Evolutionary conservation across 2,888 invertebrate species (phyloP), one percentile per base, ranked within the genome.

Genomic region (Drosophila neonasuta): DNA sequence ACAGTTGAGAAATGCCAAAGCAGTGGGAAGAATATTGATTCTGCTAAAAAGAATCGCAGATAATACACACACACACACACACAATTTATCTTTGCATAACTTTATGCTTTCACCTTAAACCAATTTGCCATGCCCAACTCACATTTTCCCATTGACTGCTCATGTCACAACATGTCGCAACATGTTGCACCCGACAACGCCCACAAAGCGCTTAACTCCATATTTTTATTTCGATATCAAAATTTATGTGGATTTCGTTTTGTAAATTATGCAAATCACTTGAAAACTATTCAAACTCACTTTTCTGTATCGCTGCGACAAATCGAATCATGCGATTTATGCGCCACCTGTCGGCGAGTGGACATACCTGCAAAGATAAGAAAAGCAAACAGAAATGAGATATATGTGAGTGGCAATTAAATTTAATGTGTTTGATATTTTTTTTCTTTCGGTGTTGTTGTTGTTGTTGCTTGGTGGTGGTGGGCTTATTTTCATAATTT

Each of bases 231-330:
- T 24, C n/a, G 17, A 59, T 41, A 10, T 32, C 24, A 10, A 62
- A 62, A 59, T 71, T 62, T 59, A 71, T 71, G 66, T 61, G 56
- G 58, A 74, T 66, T 65, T 58, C 13, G 34, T 39, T 57, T 52
- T 56, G 72, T 83, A 83, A 81, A 84, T 81, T 84, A 81, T 81
- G 84, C 68, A 81, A 86, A 81, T 86, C 67, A 72, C 71, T 73
- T 75, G 72, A 80, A 78, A 77, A 73, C 67, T 72, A 84, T 77
- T 68, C 67, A 74, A 80, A 86, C 81, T 83, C 73, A 81, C 84
- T 72, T 66, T 65, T 65, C 58, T 32, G 46, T 68, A 70, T 58
- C 58, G 34, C 57, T 1, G 10, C 67, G 17, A 60, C 64, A 30
- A 62, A 29, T 52, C 67, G 66, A 66, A 76, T 71, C 59, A 52